phyloP scores from a whole-genome alignment of 2,113 vertebrate species.

The Herpailurus yagouaroundi region DNA sequence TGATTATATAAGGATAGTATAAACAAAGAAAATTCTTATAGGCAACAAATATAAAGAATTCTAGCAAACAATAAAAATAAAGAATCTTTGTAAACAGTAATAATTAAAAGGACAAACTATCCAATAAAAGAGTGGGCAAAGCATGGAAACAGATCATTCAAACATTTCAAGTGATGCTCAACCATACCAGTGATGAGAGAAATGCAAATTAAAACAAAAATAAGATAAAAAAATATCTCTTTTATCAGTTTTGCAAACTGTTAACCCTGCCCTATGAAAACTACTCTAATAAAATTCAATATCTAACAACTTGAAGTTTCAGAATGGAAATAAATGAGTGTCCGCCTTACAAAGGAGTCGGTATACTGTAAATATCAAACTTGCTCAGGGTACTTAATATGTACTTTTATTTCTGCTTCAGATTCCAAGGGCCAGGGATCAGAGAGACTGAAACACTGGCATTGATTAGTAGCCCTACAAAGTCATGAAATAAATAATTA shows the following conservation, averaged over 20 bases:
- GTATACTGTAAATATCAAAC: background rate
- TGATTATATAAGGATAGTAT: slow-evolving; percentile 17
- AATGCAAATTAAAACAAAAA: background rate
- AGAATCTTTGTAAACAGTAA: background rate
- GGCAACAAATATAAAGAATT: slow-evolving; percentile 23
- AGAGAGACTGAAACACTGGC: background rate
- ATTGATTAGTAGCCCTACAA: background rate
- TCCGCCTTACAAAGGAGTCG: background rate
- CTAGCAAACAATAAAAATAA: background rate
- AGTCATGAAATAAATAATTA: slow-evolving; percentile 16
- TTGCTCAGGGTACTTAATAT: background rate
- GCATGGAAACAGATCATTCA: background rate
- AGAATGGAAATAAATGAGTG: background rate
- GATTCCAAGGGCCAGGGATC: background rate
- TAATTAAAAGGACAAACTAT: slow-evolving; percentile 14
- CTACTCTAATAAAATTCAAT: background rate
- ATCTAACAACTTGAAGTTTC: background rate
- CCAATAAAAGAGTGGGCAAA: background rate
- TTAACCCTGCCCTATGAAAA: background rate
- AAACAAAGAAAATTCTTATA: slow-evolving; percentile 31
- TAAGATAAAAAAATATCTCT: background rate
- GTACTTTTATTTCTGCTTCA: slow-evolving; percentile 12
- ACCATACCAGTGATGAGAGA: background rate
- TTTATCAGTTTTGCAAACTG: background rate
- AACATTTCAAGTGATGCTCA: background rate